Percentiles rank a stretch among this genome's conserved stretches.
These are phyloP conservation scores for Callocephalon fimbriatum DNA, from an alignment of 2,113 vertebrate species.

Conservation along the genomic window DNA sequence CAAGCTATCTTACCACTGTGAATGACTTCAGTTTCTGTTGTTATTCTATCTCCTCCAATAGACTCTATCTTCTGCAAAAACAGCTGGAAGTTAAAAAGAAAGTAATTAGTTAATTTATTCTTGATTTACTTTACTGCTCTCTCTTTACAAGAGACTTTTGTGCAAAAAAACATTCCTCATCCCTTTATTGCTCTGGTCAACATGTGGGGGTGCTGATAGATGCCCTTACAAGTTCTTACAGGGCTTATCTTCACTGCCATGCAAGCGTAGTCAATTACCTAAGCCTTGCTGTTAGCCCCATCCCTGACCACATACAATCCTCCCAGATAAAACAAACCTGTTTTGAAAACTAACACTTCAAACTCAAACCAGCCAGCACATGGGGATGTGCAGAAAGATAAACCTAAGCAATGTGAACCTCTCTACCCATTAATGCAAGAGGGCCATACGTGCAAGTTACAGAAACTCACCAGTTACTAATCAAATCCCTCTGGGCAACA, in stretches of 20 bases:
- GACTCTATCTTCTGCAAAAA: background rate
- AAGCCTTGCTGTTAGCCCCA: background rate
- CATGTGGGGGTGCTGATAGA: accelerated
- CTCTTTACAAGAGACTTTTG: background rate
- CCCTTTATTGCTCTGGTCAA: background rate
- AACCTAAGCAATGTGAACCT: background rate
- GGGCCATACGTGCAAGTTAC: accelerated
- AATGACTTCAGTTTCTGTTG: background rate
- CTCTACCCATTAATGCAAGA: background rate
- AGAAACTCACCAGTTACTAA: background rate
- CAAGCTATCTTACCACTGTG: background rate
- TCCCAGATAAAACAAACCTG: background rate
- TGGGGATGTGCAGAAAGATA: background rate
- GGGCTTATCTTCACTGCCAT: background rate
- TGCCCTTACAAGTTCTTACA: background rate
- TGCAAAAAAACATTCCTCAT: background rate
- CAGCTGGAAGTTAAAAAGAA: background rate
- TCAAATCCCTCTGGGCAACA: background rate
- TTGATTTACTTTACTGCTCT: background rate
- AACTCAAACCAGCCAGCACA: background rate
- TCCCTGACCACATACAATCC: background rate
- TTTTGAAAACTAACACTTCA: background rate
- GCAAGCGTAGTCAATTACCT: background rate
- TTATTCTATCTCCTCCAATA: background rate
- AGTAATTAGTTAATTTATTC: background rate